A percentile compares a stretch with the other conserved stretches of the same genome.
phyloP scores from a whole-genome alignment of 2,113 vertebrate species.

The Xiphias gladius region DNA sequence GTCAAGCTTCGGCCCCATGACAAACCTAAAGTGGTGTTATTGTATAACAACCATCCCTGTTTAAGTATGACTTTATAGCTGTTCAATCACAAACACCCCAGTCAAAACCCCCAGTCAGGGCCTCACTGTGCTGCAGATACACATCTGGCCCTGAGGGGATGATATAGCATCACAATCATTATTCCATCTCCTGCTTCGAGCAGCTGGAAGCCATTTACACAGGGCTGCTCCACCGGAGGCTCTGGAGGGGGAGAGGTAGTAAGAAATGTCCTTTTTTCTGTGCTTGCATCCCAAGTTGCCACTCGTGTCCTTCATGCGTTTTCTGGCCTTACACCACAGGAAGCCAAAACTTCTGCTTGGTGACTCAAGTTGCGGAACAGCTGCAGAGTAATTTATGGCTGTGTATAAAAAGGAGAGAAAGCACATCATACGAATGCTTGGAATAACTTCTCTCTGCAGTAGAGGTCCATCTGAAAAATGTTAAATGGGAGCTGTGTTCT shows the following conservation, averaged over 20 bases:
- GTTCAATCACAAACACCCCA: constrained; percentile 16
- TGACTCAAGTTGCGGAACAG: constrained; percentile 20
- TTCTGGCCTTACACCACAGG: constrained; percentile 39
- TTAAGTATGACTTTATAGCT: background rate
- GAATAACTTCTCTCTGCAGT: constrained; percentile 23
- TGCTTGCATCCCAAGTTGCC: constrained; percentile 14
- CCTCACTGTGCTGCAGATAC: constrained; percentile 27
- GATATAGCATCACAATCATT: constrained; percentile 2
- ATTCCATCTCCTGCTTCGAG: constrained; percentile 20
- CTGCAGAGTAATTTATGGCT: constrained; percentile 40
- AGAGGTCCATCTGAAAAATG: constrained; percentile 53
- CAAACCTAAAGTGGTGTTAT: background rate
- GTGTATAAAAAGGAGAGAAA: constrained; percentile 23
- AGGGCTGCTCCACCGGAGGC: constrained; percentile 9
- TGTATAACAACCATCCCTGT: background rate
- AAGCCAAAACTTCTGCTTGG: constrained; percentile 45
- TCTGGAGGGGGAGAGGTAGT: background rate
- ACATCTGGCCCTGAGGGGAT: constrained; percentile 55
- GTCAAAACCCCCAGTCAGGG: constrained; percentile 17
- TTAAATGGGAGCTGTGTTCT: constrained; percentile 44
- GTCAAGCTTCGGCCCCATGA: background rate
- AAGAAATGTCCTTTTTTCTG: background rate
- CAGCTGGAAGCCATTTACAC: constrained; percentile 67
- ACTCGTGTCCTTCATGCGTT: constrained; percentile 9
- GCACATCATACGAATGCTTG: constrained; percentile 15